Base-by-base conservation (phyloP, 2,797 vertebrate species). In the Sphaeramia orbicularis region DNA sequence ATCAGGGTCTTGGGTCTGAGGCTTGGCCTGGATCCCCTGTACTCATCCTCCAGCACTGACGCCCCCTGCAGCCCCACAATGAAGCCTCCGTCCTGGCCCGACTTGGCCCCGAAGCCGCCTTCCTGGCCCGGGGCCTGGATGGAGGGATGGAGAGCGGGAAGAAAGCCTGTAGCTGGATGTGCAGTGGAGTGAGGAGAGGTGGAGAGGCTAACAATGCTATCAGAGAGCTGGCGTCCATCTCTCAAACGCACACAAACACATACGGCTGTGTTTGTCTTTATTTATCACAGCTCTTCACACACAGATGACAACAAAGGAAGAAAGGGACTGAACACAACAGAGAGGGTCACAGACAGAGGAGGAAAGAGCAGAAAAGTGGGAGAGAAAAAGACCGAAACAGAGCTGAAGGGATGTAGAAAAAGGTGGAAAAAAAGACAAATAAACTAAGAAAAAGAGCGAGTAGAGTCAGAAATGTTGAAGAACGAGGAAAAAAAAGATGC, bases 161-260 rank as follows among this genome's bases (percentile, higher is more conserved):
- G 82, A 80, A 84, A 81, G 81, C 81, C 89, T 84, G 88, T 82
- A 76, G 86, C 89, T 80, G 86, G 81, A 75, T 90, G 91, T 93
- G 91, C 93, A 94, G 75, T 73, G 91, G 90, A 93, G 91, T 94
- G 93, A 92, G 88, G 84, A 93, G 88, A 89, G 91, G 90, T 88
- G 90, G 86, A 89, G 89, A 89, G 84, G 88, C 89, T 89, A 93
- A 94, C 93, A 95, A 93, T 94, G 88, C 92, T 94, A 94, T 94
- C 92, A 89, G 91, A 90, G 86, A 69, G 86, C 85, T 90, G 80
- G 84, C 89, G 83, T 83, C 74, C 81, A 53, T 74, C 89, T 84
- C 85, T 85, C 69, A 56, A 64, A 80, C 60, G 37, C 76, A 56
- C 71, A 71, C 53, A 61, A 58, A 68, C 64, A 52, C 41, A 69